Evolutionary conservation across 2,797 vertebrate genomes (phyloP).

Genomic region (Enteromius treurensis): DNA sequence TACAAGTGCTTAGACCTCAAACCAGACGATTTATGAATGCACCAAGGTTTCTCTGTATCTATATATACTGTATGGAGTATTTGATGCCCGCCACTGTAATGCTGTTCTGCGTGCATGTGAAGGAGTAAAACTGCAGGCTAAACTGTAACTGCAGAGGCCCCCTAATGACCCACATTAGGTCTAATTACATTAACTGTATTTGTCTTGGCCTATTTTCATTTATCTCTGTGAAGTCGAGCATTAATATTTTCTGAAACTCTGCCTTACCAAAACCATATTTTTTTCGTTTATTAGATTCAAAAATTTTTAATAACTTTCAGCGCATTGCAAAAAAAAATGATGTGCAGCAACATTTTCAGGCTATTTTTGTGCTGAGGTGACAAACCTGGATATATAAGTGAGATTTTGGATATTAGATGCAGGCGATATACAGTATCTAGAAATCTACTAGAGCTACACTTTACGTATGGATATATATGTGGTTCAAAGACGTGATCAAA

Average conservation of each 20-base stretch:
- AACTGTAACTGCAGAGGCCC: background rate
- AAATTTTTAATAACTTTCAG: constrained; percentile 20
- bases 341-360: background rate
- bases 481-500: no score
- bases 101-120: constrained; percentile 18
- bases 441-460: background rate
- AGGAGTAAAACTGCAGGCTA: constrained; percentile 4
- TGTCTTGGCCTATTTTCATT: constrained; percentile 11
- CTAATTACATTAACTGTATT: constrained; percentile 25
- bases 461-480: background rate
- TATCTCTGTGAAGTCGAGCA: background rate
- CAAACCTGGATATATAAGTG: background rate
- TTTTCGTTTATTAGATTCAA: constrained; percentile 3
- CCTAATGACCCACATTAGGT: constrained; percentile 12
- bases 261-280: constrained; percentile 9
- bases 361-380: background rate
- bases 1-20: background rate
- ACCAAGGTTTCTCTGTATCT: background rate
- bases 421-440: background rate
- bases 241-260: constrained; percentile 12
- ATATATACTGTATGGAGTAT: background rate
- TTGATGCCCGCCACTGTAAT: background rate
- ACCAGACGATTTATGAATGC: constrained; percentile 20
- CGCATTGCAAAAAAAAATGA: background rate
- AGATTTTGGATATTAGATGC: constrained; percentile 7